Percentiles rank a stretch among this genome's conserved stretches.
These are phyloP conservation scores for Suricata suricatta DNA, from an alignment of 2,113 vertebrate species.

Conservation along the genomic window DNA sequence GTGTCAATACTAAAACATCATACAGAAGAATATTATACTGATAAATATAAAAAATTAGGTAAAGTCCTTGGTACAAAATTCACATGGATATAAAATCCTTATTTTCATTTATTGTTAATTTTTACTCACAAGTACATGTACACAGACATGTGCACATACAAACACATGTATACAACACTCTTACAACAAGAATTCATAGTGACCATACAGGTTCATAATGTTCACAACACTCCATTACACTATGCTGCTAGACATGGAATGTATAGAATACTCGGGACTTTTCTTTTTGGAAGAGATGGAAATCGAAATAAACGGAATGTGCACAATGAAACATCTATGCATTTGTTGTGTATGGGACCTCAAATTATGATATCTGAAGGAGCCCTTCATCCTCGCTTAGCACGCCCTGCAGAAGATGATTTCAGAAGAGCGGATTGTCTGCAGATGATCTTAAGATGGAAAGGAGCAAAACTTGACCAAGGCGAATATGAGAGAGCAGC, in stretches of 20 bases:
- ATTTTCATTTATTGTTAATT: background rate
- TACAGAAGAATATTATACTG: background rate
- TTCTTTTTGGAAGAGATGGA: slow-evolving; percentile 96
- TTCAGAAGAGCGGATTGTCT: slow-evolving; percentile 94
- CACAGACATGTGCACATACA: background rate
- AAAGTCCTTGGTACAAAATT: background rate
- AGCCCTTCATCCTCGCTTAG: slow-evolving; percentile 92
- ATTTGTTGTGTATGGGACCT: slow-evolving; percentile 98
- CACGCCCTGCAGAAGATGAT: slow-evolving; percentile 92
- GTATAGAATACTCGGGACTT: too few species aligned
- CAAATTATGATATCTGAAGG: slow-evolving; percentile 95
- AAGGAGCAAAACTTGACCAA: slow-evolving; percentile 96
- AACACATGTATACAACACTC: background rate
- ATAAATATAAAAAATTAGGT: background rate
- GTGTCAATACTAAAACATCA: background rate
- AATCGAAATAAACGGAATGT: slow-evolving; percentile 99
- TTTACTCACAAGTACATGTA: background rate
- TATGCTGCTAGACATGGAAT: too few species aligned
- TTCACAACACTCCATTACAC: too few species aligned
- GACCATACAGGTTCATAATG: background rate
- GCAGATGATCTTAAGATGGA: slow-evolving; percentile 95
- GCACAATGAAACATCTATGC: slow-evolving; percentile 97
- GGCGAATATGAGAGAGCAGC: slow-evolving; percentile 96
- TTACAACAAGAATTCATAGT: background rate
- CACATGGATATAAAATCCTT: background rate